Evolutionary conservation across 2,888 invertebrate species (phyloP).

Genomic region (Melanostoma scalare): DNA sequence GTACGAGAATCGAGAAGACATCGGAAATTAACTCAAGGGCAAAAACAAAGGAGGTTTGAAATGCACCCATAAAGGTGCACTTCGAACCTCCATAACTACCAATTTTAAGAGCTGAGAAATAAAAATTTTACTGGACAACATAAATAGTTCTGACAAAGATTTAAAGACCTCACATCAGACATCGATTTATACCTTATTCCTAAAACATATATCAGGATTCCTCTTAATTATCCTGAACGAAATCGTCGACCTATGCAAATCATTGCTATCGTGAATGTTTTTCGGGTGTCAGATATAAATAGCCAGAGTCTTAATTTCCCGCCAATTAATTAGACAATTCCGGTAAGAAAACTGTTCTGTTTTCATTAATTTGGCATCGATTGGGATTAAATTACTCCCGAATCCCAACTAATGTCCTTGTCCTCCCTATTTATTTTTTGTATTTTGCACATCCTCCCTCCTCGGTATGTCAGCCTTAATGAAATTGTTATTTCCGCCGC

Average conservation of each 20-base stretch:
- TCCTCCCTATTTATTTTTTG: conserved; percentile 37
- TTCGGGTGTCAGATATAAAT: conserved; percentile 40
- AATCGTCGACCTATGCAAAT: conserved; percentile 43
- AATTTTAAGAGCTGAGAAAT: too few relatives aligned
- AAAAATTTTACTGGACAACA: too few relatives aligned
- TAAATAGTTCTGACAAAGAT: too few relatives aligned
- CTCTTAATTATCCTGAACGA: too few relatives aligned
- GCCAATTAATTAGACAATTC: conserved; percentile 64
- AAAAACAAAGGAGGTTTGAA: too few relatives aligned
- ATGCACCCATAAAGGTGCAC: too few relatives aligned
- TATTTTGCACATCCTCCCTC: conserved; percentile 16
- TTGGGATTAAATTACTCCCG: conserved; percentile 67
- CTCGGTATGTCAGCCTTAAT: conserved; percentile 61
- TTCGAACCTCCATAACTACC: too few relatives aligned
- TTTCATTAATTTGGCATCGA: conserved; percentile 72
- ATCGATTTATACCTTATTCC: too few relatives aligned
- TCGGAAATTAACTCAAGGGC: too few relatives aligned
- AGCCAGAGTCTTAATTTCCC: conserved; percentile 44
- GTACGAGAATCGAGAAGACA: too few relatives aligned
- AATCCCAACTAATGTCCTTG: conserved; percentile 62
- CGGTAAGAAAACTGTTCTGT: conserved; percentile 58
- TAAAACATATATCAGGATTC: too few relatives aligned
- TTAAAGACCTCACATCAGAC: too few relatives aligned
- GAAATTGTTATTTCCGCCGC: conserved; percentile 70
- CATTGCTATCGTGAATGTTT: conserved; percentile 29